phyloP scores from a whole-genome alignment of 2,113 vertebrate species.

The Onychorhynchus coronatus region DNA sequence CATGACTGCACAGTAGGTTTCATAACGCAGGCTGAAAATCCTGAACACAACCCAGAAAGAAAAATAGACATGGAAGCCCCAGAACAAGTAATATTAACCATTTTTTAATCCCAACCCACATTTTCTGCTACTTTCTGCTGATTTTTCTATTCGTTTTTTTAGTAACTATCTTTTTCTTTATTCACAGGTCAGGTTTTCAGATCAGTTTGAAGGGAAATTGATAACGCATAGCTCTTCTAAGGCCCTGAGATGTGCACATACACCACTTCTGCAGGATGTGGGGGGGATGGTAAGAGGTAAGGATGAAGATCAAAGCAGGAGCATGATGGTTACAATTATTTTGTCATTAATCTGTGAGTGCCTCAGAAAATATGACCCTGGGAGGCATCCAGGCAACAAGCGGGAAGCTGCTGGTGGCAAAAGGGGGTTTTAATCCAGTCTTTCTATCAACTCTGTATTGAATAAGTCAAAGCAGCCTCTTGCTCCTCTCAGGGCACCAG shows the following conservation, averaged over 20 bases:
- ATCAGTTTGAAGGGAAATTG: neutral
- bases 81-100: neutral
- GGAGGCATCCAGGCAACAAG: neutral
- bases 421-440: neutral
- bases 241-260: rapidly evolving
- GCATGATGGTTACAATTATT: neutral
- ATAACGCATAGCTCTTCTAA: rapidly evolving
- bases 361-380: neutral
- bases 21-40: neutral
- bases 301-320: neutral
- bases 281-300: neutral
- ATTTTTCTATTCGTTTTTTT: neutral
- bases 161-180: neutral
- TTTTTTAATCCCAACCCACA: neutral
- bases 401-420: neutral
- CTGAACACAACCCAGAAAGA: neutral
- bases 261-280: rapidly evolving
- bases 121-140: neutral
- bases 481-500: neutral
- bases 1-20: neutral
- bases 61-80: neutral
- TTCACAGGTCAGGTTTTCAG: neutral
- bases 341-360: neutral
- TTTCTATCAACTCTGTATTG: neutral
- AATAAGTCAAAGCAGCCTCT: neutral